These are phyloP conservation scores for Typhlichthys eigenmanni DNA, from an alignment of 2,797 vertebrate species.

Conservation along the genomic window DNA sequence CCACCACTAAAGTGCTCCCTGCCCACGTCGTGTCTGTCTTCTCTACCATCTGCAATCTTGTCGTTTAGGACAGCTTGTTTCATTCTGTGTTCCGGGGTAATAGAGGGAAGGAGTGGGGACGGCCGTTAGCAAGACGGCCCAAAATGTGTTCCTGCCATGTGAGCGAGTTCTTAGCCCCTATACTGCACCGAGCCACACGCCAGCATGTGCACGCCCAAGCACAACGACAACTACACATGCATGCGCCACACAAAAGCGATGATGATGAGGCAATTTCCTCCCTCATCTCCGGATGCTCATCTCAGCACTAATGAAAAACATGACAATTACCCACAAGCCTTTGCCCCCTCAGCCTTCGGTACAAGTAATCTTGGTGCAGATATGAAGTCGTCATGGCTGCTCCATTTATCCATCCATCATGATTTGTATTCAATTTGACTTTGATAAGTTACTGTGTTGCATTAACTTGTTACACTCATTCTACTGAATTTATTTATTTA, in stretches of 20 bases:
- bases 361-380: constrained; percentile 65
- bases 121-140: constrained; percentile 56
- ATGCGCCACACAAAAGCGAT: constrained; percentile 37
- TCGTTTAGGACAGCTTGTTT: constrained; percentile 72
- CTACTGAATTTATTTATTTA: no score
- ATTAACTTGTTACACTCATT: no score
- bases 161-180: constrained; percentile 34
- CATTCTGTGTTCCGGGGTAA: constrained; percentile 76
- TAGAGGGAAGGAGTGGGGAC: constrained; percentile 64
- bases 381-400: constrained; percentile 55
- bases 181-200: no score
- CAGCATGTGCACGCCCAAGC: no score
- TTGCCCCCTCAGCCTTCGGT: constrained; percentile 65
- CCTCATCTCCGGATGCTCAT: constrained; percentile 80
- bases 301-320: constrained; percentile 82
- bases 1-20: not conserved
- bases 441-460: no score
- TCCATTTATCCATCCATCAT: constrained; percentile 26
- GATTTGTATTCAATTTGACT: no score
- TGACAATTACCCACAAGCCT: constrained; percentile 79
- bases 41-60: constrained; percentile 21
- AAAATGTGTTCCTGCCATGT: constrained; percentile 78
- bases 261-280: constrained; percentile 82
- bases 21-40: not conserved
- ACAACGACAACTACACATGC: constrained; percentile 19